Base-by-base conservation (phyloP, 2,888 invertebrate species). In the Tinea trinotella region DNA sequence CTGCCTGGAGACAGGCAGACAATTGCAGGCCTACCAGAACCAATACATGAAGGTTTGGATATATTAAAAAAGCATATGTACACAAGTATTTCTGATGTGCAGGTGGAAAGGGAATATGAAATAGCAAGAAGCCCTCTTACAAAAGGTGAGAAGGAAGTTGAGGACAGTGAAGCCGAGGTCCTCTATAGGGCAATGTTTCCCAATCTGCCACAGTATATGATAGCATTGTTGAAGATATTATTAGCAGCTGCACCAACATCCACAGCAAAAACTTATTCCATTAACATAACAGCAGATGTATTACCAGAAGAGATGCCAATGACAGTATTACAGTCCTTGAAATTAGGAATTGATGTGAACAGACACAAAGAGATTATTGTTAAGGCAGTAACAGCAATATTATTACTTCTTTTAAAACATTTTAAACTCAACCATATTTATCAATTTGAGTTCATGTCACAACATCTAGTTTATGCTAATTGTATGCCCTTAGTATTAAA, bases 371-470 rank as follows among this genome's bases (percentile, higher is more conserved):
- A 99, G 87, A 96, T 99, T 54, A 96, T 99, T 63, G 98, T 99
- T 0, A 99, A 99, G 87, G 94, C 98, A 10, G 93, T 96, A 0
- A 95, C 96, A 44, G 94, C 94, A 12, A 94, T 98, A 62, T 86
- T 99, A 54, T 80, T 99, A 56, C 85, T 99, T 7, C 89, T 99
- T 54, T 83, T 99, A 60, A 99, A 99, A 82, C 98, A 99, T 85
- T 97, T 99, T 68, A 99, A 99, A 81, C 74, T 89, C 57, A 99
- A 98, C 83, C 99, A 99, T 83, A 90, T 99, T 49, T 99, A 98
- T 76, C 99, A 99, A 84, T 99, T 99, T 87, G 99, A 99, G 81
- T 99, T 96, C 72, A 96, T 99, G 93, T 96, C 97, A 1, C 98
- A 99, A 78, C 98, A 99, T 84, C 88, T 99, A 62, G 98, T 99